Conservation (phyloP, 2,888 invertebrate genomes). For the Cetonia aurata region DNA sequence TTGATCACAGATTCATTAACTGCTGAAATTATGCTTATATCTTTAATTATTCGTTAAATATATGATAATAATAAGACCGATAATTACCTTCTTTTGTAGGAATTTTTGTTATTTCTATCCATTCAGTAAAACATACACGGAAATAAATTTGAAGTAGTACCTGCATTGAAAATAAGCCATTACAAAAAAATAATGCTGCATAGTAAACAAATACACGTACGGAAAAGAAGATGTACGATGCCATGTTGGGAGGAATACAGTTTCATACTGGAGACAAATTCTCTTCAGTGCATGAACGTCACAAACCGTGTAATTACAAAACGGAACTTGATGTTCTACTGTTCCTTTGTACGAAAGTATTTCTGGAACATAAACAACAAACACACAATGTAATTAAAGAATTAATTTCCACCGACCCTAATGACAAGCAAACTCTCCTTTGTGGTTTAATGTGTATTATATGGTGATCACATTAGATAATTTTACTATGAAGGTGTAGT, state of each 20-base stretch:
- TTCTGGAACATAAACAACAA: too few species aligned
- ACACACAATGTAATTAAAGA: too few species aligned
- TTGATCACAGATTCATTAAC: slow-evolving; percentile 2
- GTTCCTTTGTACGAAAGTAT: neutral
- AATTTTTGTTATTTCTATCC: slow-evolving; percentile 41
- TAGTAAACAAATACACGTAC: slow-evolving; percentile 11
- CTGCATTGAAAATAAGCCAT: neutral
- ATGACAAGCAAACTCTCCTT: too few species aligned
- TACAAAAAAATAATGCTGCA: neutral
- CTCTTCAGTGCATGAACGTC: neutral
- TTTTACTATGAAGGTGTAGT: too few species aligned
- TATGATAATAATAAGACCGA: neutral
- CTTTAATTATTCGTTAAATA: neutral
- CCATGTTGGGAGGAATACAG: slow-evolving; percentile 10
- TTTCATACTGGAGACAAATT: slow-evolving; percentile 12
- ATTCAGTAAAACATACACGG: slow-evolving; percentile 6
- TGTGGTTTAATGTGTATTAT: too few species aligned
- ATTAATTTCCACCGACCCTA: too few species aligned
- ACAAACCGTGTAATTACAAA: slow-evolving; percentile 36
- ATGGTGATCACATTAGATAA: too few species aligned
- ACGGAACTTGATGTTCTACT: slow-evolving; percentile 26
- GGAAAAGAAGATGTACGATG: neutral
- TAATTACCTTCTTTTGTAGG: slow-evolving; percentile 15
- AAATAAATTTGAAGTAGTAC: slow-evolving; percentile 8
- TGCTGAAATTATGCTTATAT: neutral